Base-by-base conservation (phyloP, 1,140 invertebrate genomes). In the Drosophila mauritiana region DNA sequence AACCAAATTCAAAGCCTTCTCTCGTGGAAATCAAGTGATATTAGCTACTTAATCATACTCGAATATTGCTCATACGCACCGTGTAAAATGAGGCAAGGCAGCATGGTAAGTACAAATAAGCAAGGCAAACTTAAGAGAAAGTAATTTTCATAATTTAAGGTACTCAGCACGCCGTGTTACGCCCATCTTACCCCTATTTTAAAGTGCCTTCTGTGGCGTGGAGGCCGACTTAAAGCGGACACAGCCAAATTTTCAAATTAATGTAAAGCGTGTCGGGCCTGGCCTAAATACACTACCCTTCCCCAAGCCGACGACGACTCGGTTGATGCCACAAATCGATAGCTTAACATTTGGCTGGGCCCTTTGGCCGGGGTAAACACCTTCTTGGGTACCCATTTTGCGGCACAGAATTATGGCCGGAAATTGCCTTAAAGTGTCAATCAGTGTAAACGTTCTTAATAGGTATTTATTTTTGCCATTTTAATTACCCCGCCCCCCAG, bases 401-500 rank as follows among this genome's bases (percentile, higher is more conserved):
- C 31, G 73, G 73, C 72, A 42, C 53, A 72, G 73, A 75, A 75
- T 75, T 75, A 75, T 75, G 73, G 70, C 70, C 59, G 73, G 73
- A 75, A 75, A 75, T 64, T 75, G 73, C 72, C 73, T 75, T 75
- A 75, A 75, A 75, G 73, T 75, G 73, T 75, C 73, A 75, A 75
- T 75, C 73, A 75, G 45, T 75, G 73, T 57, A 65, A 75, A 56
- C 62, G 73, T 57, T 75, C 73, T 75, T 75, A 75, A 75, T 75
- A 75, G 73, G 72, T 74, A 75, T 75, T 75, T 75, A 75, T 75
- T 75, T 75, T 75, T 75, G 73, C 72, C 73, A 75, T 75, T 75
- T 75, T 75, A 75, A 75, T 75, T 75, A 75, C 73, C 70, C 73
- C 73, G 42, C 49, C 72, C 70, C 20, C 45, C 3, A 1, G 17